These are phyloP conservation scores for Crepidodera aurea DNA, from an alignment of 2,888 invertebrate species.

Conservation along the genomic window DNA sequence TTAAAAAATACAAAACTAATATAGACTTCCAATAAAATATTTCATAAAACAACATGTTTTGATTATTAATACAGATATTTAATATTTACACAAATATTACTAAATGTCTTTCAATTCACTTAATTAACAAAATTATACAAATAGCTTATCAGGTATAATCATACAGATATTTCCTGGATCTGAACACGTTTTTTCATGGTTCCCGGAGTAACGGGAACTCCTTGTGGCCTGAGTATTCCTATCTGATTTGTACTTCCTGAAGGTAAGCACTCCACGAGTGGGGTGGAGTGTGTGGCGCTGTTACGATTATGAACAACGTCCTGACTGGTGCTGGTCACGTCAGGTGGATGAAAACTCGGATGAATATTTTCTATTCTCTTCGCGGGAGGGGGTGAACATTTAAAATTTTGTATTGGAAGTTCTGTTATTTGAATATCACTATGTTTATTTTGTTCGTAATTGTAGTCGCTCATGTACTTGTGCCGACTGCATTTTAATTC, in stretches of 20 bases:
- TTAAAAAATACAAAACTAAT: conserved; percentile 30
- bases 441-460: conserved; percentile 66
- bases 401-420: conserved; percentile 70
- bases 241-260: conserved; percentile 59
- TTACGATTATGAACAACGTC: conserved; percentile 54
- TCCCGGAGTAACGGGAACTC: conserved; percentile 73
- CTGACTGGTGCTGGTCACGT: conserved; percentile 62
- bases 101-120: conserved; percentile 23
- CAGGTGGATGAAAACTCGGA: conserved; percentile 57
- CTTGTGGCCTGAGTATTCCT: conserved; percentile 70
- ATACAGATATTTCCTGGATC: conserved; percentile 92
- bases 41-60: conserved; percentile 25
- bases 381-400: conserved; percentile 66
- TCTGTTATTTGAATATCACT: conserved; percentile 71
- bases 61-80: conserved; percentile 26
- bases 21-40: conserved; percentile 26
- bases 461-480: conserved; percentile 72
- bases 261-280: conserved; percentile 66
- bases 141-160: conserved; percentile 53
- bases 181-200: conserved; percentile 89
- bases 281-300: conserved; percentile 71
- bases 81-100: conserved; percentile 26
- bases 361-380: conserved; percentile 63
- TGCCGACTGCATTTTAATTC: conserved; percentile 62
- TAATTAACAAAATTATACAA: conserved; percentile 16